These are phyloP conservation scores for Nettapus auritus DNA, from an alignment of 2,113 vertebrate species.

Conservation along the genomic window DNA sequence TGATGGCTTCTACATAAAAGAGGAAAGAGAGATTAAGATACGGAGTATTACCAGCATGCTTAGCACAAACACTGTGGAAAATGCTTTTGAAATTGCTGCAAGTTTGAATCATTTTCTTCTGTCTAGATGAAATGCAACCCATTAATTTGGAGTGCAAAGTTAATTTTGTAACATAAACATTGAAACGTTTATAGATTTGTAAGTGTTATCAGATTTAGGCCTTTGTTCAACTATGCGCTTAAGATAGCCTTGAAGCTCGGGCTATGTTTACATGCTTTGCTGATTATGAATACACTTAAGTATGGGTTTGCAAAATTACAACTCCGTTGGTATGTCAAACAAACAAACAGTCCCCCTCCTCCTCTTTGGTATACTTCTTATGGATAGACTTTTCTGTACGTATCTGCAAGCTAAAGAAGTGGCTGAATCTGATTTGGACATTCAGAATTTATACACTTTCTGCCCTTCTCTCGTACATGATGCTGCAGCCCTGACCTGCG, in stretches of 20 bases:
- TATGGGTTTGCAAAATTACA: not conserved
- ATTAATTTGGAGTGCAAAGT: not conserved
- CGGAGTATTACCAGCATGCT: not conserved
- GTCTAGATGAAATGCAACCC: not conserved
- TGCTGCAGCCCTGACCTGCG: not conserved
- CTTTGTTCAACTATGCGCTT: not conserved
- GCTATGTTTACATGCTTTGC: not conserved
- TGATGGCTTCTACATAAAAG: not conserved
- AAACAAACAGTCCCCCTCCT: not conserved
- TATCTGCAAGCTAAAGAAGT: not conserved
- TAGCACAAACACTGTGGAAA: not conserved
- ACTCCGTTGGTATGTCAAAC: not conserved
- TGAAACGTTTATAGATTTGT: not conserved
- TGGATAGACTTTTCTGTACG: not conserved
- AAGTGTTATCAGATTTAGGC: not conserved
- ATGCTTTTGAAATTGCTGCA: not conserved
- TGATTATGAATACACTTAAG: not conserved
- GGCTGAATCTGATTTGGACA: not conserved
- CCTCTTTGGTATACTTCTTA: not conserved
- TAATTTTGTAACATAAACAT: not conserved
- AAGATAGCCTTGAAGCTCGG: not conserved
- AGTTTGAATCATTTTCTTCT: not conserved
- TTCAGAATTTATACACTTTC: not conserved
- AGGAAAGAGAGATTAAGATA: not conserved
- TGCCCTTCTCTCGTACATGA: fast-evolving